These are phyloP conservation scores for Cavia aperea DNA, from an alignment of 2,113 vertebrate species.

Conservation along the genomic window DNA sequence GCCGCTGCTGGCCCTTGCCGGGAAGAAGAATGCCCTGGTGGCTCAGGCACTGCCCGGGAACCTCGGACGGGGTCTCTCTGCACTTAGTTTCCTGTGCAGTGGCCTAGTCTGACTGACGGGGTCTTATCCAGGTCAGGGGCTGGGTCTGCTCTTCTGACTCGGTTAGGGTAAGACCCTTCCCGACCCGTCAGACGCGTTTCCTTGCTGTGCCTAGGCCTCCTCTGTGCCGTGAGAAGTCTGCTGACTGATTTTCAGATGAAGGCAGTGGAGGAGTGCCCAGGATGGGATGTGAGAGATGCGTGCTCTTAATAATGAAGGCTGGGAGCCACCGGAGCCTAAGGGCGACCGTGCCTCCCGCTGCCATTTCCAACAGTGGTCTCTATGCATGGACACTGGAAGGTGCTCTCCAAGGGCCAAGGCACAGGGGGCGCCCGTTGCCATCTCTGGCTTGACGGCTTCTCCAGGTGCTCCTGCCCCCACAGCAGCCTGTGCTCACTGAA, in stretches of 20 bases:
- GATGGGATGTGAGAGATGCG: background rate
- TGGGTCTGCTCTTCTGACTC: constrained; percentile 54
- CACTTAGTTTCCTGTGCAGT: constrained; percentile 36
- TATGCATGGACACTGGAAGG: background rate
- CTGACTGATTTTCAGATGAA: constrained; percentile 17
- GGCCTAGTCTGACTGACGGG: constrained; percentile 16
- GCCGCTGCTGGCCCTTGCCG: constrained; percentile 45
- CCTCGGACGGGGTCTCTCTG: constrained; percentile 58
- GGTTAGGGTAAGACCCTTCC: constrained; percentile 52
- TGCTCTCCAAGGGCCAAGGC: background rate
- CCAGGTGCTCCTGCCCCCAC: background rate
- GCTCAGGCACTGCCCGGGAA: constrained; percentile 57
- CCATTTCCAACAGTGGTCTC: background rate
- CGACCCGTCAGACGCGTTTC: constrained; percentile 45
- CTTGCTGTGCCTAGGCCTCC: constrained; percentile 37
- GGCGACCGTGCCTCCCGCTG: background rate
- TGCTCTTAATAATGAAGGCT: background rate
- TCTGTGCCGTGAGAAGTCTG: constrained; percentile 58
- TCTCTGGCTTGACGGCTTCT: background rate
- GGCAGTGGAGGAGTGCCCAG: background rate
- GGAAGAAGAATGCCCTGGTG: constrained; percentile 63
- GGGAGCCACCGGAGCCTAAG: background rate
- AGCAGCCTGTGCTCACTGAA: background rate
- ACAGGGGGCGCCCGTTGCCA: background rate
- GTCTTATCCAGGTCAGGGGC: constrained; percentile 52